These are phyloP conservation scores for Campoletis sonorensis DNA, from an alignment of 1,140 invertebrate species.

Conservation along the genomic window DNA sequence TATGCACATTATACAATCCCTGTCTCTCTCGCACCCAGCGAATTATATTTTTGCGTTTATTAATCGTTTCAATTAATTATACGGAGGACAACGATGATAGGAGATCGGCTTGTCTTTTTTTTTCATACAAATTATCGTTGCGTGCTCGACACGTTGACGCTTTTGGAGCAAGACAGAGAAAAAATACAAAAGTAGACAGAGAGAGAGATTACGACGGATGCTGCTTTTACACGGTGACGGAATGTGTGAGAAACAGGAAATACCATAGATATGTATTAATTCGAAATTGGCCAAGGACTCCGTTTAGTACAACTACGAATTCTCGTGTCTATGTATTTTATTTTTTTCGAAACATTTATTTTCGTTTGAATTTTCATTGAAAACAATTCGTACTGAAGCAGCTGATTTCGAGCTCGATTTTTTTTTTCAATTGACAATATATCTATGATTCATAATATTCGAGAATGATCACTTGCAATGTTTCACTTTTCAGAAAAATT, in stretches of 20 bases:
- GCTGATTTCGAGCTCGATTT: no score
- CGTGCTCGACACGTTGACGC: neutral
- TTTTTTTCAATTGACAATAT: no score
- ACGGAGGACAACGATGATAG: conserved; percentile 56
- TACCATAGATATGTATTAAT: neutral
- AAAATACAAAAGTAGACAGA: neutral
- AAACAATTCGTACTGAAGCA: no score
- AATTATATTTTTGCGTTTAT: neutral
- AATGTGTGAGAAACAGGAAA: conserved; percentile 5
- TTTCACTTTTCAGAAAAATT: no score
- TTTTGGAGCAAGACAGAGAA: neutral
- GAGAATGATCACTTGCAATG: no score
- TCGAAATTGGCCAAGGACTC: neutral
- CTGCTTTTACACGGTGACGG: neutral
- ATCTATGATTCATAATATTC: no score
- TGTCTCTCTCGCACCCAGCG: neutral
- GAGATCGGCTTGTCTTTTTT: neutral
- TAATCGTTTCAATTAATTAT: conserved; percentile 54
- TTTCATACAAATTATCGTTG: neutral
- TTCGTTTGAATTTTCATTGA: no score
- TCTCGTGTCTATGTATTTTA: neutral
- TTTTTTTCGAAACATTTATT: no score
- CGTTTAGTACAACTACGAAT: neutral
- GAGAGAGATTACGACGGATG: conserved; percentile 12
- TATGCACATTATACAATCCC: no score